phyloP scores from a whole-genome alignment of 2,797 vertebrate species.

The Sebastiscus albofasciatus region DNA sequence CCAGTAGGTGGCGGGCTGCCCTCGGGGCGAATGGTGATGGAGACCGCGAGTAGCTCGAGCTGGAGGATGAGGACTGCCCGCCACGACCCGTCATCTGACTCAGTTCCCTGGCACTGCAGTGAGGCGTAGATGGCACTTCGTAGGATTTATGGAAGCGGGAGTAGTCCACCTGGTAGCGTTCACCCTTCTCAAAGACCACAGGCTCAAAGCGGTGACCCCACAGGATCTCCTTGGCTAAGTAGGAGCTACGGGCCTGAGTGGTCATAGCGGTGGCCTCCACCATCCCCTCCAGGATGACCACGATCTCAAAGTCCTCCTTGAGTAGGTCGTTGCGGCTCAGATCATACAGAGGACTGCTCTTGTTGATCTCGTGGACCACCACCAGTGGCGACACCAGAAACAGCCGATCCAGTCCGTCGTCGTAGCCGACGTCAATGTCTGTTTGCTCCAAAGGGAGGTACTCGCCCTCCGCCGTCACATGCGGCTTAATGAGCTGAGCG shows the following conservation, averaged over 20 bases:
- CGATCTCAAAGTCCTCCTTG: slow-evolving; percentile 94
- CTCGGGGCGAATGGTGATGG: slow-evolving; percentile 88
- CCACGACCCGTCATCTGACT: slow-evolving; percentile 76
- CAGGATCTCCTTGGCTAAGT: slow-evolving; percentile 94
- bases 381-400: slow-evolving; percentile 93
- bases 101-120: slow-evolving; percentile 92
- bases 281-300: slow-evolving; percentile 98
- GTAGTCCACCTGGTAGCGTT: slow-evolving; percentile 94
- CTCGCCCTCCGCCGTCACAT: slow-evolving; percentile 92
- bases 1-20: slow-evolving; percentile 84
- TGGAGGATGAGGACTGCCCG: slow-evolving; percentile 71
- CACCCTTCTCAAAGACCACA: slow-evolving; percentile 90
- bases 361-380: slow-evolving; percentile 92
- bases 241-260: slow-evolving; percentile 96
- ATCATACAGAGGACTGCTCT: slow-evolving; percentile 90
- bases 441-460: slow-evolving; percentile 93
- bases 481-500: slow-evolving; percentile 91
- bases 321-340: slow-evolving; percentile 88
- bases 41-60: slow-evolving; percentile 85
- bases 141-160: slow-evolving; percentile 94
- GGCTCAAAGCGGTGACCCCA: slow-evolving; percentile 98
- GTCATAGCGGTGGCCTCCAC: slow-evolving; percentile 99
- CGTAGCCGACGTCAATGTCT: slow-evolving; percentile 94
- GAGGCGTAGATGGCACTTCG: slow-evolving; percentile 90
- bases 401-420: slow-evolving; percentile 93